Evolutionary conservation across 2,888 invertebrate genomes (phyloP), one percentile per base, ranked within the genome.

Genomic region (Hedya salicella): DNA sequence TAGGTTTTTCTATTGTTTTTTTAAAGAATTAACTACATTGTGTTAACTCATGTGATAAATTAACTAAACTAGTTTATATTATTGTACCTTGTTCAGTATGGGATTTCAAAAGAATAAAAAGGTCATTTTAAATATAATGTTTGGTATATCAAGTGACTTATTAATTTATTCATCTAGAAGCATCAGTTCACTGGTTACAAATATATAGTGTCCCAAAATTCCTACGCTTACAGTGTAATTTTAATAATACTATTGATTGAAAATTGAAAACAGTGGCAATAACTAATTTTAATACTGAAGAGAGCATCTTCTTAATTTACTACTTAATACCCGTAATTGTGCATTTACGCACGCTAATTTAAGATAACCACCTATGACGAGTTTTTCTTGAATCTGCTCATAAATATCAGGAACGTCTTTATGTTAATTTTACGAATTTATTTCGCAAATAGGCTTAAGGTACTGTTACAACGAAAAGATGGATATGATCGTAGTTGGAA

Each of bases 321-420:
- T 60, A 36, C 25, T 36, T 68, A 65, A 62, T 70, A 70, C 70
- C 69, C 67, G 68, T 70, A 70, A 13, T 30, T 19, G 17, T 48
- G 11, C 5, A 25, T 14, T 17, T 6, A 36, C 9, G 36, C n/a
- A 19, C 9, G 5, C 3, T 53, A 39, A 8, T 32, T 25, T 14
- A 25, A 25, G n/a, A 36, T 19, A 36, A 32, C 19, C 36, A 52
- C 14, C n/a, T 14, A n/a, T 36, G 5, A 16, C 4, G 13, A 19
- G 32, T 52, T n/a, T n/a, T n/a, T 19, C 17, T 8, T 36, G 36
- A 17, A 13, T 6, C 11, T 5, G 25, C 4, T 25, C 25, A 5
- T 25, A 5, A 25, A 3, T 5, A 5, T 25, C 25, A 6, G 4
- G 25, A 3, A 25, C 25, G 25, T 25, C 25, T 1, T 25, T 25